phyloP scores from a whole-genome alignment of 2,797 vertebrate genomes.

The Leptodactylus fallax region DNA sequence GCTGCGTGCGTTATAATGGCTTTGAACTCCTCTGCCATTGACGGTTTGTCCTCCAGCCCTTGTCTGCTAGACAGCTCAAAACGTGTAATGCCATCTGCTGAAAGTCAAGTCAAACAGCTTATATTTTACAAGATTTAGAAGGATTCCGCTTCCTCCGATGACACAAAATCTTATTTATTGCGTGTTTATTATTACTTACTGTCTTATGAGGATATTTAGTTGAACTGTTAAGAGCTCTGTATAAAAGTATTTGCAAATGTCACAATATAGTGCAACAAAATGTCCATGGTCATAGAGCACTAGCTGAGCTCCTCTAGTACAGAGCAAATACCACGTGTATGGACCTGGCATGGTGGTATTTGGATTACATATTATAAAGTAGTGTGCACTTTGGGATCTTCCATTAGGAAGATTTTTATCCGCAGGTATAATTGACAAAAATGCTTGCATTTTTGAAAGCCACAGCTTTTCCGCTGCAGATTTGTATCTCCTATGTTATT shows the following conservation, averaged over 20 bases:
- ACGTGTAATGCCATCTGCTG: slow-evolving; percentile 29
- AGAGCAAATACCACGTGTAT: no score
- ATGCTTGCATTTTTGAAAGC: no score
- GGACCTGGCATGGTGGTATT: no score
- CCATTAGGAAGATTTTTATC: no score
- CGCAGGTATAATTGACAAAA: no score
- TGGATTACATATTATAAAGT: no score
- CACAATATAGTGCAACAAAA: not conserved
- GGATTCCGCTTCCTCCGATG: not conserved
- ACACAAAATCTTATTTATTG: slow-evolving; percentile 1
- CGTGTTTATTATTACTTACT: not conserved
- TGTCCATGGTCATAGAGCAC: not conserved
- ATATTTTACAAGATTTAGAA: not conserved
- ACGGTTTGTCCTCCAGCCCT: slow-evolving; percentile 52
- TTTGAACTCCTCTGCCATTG: slow-evolving; percentile 48
- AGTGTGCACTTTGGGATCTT: no score
- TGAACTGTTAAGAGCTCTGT: not conserved
- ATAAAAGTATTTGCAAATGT: not conserved
- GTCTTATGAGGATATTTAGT: not conserved
- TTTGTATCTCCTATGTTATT: no score
- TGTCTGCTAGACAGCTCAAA: slow-evolving; percentile 22
- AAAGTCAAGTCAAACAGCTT: slow-evolving; percentile 1
- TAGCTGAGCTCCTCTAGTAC: no score
- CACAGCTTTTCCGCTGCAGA: no score
- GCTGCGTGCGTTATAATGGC: slow-evolving; percentile 35